Evolutionary conservation across 1,140 invertebrate species (phyloP).

Genomic region (Neodiprion pinetum): DNA sequence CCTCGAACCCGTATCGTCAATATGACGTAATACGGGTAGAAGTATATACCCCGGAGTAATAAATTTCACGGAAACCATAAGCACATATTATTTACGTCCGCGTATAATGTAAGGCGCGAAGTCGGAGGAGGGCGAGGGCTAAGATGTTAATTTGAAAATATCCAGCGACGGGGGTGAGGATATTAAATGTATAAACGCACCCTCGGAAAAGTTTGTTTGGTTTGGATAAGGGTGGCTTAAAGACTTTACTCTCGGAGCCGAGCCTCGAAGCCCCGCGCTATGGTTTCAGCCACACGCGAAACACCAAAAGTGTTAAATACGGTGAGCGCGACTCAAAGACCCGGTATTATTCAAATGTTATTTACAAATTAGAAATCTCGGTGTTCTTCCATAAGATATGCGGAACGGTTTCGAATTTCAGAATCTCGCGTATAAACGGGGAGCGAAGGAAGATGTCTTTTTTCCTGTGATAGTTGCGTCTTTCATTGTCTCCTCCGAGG

Average conservation of each 20-base stretch:
- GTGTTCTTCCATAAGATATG: too few relatives aligned
- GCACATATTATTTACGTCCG: not conserved
- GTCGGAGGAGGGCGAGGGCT: not conserved
- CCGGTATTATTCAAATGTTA: too few relatives aligned
- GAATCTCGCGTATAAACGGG: not conserved
- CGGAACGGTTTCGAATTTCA: not conserved
- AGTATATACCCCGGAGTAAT: not conserved
- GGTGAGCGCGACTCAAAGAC: too few relatives aligned
- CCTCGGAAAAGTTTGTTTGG: not conserved
- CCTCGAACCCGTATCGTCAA: too few relatives aligned
- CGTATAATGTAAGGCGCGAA: not conserved
- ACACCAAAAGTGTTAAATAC: not conserved
- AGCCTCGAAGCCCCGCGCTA: not conserved
- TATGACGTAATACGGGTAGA: too few relatives aligned
- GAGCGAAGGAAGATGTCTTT: not conserved
- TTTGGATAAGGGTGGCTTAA: not conserved
- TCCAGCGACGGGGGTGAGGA: not conserved
- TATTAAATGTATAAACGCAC: slow-evolving; percentile 6
- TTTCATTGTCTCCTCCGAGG: not conserved
- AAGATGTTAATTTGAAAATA: slow-evolving; percentile 8
- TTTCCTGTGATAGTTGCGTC: not conserved
- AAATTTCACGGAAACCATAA: not conserved
- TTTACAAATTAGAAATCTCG: too few relatives aligned
- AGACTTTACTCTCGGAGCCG: not conserved
- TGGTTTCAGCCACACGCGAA: not conserved